phyloP scores from a whole-genome alignment of 2,888 invertebrate species.

The Hetaerina titia region DNA sequence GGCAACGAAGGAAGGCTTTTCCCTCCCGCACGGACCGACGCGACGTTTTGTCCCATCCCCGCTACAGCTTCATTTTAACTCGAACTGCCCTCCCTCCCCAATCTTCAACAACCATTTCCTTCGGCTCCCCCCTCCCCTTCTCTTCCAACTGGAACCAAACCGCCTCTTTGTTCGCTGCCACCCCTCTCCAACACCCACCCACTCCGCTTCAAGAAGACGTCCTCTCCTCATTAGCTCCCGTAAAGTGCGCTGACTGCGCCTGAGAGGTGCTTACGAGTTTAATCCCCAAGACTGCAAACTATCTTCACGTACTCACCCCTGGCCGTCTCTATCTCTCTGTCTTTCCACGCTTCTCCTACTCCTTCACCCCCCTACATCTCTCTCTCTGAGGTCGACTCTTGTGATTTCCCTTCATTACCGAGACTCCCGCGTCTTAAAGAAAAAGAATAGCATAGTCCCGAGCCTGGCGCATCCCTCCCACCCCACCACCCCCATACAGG shows the following conservation, averaged over 20 bases:
- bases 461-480: background rate
- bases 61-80: too few species aligned
- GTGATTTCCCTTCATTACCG: slow-evolving; percentile 45
- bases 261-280: slow-evolving; percentile 22
- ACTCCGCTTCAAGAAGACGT: background rate
- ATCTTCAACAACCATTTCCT: slow-evolving; percentile 4
- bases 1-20: background rate
- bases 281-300: slow-evolving; percentile 53
- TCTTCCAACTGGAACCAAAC: background rate
- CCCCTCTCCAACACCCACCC: background rate
- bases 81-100: background rate
- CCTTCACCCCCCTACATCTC: background rate
- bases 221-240: slow-evolving; percentile 38
- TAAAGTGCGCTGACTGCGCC: slow-evolving; percentile 51
- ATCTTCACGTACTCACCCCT: background rate
- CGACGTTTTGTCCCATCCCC: background rate
- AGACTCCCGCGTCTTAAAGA: background rate
- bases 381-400: slow-evolving; percentile 22
- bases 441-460: background rate
- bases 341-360: background rate
- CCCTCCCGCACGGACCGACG: background rate
- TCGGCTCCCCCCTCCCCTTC: background rate
- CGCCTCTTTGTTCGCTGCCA: too few species aligned
- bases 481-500: background rate
- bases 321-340: background rate